Evolutionary conservation across 2,888 invertebrate genomes (phyloP), one percentile per base, ranked within the genome.

Genomic region (Papilio demoleus): DNA sequence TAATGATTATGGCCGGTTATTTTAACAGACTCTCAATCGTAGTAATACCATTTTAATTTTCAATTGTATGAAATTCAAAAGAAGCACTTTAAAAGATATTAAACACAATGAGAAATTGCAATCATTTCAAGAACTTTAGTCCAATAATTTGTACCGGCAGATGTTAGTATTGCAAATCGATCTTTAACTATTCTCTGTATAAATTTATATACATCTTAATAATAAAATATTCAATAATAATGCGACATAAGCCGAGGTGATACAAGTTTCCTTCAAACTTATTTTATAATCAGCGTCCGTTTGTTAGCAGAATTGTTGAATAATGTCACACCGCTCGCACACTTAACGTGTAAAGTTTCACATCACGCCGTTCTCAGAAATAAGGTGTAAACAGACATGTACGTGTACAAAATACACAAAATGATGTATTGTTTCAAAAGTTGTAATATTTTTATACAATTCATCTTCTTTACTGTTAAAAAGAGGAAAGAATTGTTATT

Each of bases 341-440:
- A 50, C 61, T 53, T 45, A 17, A 27, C 40, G 56, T 22, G 53
- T 27, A n/a, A 60, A 61, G 38, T 34, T 11, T 53, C 19, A 61
- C 60, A 38, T 61, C 36, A 38, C 40, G 17, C 31, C 56, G 56
- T 67, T 67, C 67, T 47, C 12, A 56, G 63, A 68, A 68, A 34
- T 34, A n/a, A 58, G 68, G 68, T 68, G 63, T 63, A 56, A 56
- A 42, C 68, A 38, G 67, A 63, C 67, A 38, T 1, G 40, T 4
- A 68, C 66, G 65, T 63, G 68, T 22, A 24, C 50, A 40, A 34
- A 50, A 53, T 65, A 31, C 12, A 11, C 17, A 63, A 68, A 47
- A 9, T 19, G n/a, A 14, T 22, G 45, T 45, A 27, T 22, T 59
- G 19, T 22, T 59, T 59, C 6, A 59, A 59, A 38, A 24, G 22